Conservation (phyloP, 2,888 invertebrate genomes). For the Steromphala cineraria region DNA sequence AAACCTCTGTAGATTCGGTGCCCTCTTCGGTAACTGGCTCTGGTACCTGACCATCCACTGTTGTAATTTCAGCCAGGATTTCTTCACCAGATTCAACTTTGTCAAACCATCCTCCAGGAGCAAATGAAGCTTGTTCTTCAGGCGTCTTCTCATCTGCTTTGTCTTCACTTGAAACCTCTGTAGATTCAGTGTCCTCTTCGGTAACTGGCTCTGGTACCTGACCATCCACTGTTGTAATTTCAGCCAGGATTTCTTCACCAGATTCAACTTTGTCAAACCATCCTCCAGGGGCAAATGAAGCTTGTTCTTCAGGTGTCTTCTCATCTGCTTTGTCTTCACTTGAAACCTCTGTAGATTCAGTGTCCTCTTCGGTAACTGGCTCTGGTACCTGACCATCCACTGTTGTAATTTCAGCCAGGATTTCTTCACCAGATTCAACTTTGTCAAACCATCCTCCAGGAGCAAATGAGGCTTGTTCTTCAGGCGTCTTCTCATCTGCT, state of each 20-base stretch:
- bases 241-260: not conserved
- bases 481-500: not conserved
- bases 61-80: no score
- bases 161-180: not conserved
- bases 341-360: not conserved
- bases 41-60: not conserved
- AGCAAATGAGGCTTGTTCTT: not conserved
- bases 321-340: not conserved
- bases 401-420: not conserved
- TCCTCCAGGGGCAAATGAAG: not conserved
- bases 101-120: no score
- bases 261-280: constrained; percentile 2
- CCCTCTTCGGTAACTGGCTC: not conserved
- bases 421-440: not conserved
- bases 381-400: not conserved
- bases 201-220: not conserved
- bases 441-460: constrained; percentile 4
- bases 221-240: not conserved
- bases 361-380: not conserved
- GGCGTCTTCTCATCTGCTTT: not conserved
- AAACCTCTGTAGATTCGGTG: not conserved
- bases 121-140: no score
- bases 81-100: no score
- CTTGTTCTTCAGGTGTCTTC: not conserved
- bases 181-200: not conserved